Evolutionary conservation across 2,797 vertebrate genomes (phyloP), one percentile per base, ranked within the genome.

Genomic region (Nothura maculosa): DNA sequence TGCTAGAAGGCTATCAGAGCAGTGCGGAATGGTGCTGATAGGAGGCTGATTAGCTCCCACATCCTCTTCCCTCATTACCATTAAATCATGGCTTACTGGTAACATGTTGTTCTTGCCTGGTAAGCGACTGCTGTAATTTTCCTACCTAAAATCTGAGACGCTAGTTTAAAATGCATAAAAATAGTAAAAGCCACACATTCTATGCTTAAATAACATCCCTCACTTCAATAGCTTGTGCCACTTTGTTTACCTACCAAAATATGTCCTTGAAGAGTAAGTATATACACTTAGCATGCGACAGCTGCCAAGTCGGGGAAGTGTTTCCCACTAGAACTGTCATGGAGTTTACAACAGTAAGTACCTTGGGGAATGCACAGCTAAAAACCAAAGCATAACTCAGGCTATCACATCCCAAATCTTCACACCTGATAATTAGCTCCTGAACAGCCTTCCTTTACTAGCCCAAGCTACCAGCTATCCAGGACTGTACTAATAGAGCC

Each of bases 221-320:
- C 85, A 52, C 24, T 90, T 87, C 52, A 58, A 18, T 82, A 81
- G 50, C 34, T 93, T 87, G 28, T 90, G 52, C 58, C 47, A 55
- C 78, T 91, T 84, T 68, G 74, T 95, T 97, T 95, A 74, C 55
- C 43, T 88, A 45, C 52, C 82, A 81, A 72, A 92, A 69, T 62
- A 76, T 4, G 61, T 84, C 79, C 55, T 80, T 85, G 74, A 92
- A 78, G 61, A 87, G 74, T 61, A 70, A 61, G 57, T 61, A 43
- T 55, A 66, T 87, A 78, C 61, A 72, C 58, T 89, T 75, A 60
- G 60, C n/a, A 50, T 38, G 54, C 75, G 42, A 62, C 81, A 94
- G 69, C 78, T 87, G 66, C 68, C 75, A 89, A 77, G 61, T 89
- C 32, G 14, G 22, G 69, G 52, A 90, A 77, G 30, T 62, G 58